Conservation (phyloP, 2,113 vertebrate genomes). For the Phrynosoma blainvillii region DNA sequence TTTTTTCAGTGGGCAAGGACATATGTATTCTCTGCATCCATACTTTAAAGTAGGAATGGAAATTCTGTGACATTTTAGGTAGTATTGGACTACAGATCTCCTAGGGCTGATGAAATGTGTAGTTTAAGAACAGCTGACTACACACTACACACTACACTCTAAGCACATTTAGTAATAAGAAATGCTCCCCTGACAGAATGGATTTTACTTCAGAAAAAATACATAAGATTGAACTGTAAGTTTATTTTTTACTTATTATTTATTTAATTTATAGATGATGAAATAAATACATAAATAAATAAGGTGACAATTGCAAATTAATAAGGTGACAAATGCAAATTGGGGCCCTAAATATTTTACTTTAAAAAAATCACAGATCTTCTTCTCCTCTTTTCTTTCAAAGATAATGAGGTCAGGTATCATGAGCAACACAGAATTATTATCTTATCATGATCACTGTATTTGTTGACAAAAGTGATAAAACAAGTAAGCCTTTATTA, state of each 20-base stretch:
- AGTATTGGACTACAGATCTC: too few relatives aligned
- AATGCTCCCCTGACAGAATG: neutral
- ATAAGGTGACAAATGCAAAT: too few relatives aligned
- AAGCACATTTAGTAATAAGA: neutral
- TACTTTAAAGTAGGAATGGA: too few relatives aligned
- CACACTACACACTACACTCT: neutral
- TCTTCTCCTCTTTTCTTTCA: constrained; percentile 20
- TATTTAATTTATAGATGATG: too few relatives aligned
- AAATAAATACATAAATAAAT: too few relatives aligned
- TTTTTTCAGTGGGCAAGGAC: too few relatives aligned
- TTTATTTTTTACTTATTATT: neutral
- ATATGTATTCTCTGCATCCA: too few relatives aligned
- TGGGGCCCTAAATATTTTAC: neutral
- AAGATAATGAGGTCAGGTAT: constrained; percentile 22
- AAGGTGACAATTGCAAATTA: too few relatives aligned
- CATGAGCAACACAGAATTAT: neutral
- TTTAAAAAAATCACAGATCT: neutral
- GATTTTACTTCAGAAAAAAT: neutral
- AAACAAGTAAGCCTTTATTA: neutral
- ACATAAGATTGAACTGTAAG: neutral
- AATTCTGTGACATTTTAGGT: too few relatives aligned
- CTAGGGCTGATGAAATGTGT: too few relatives aligned
- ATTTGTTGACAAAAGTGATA: neutral
- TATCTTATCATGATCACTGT: constrained; percentile 6
- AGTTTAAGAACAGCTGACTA: neutral